These are phyloP conservation scores for Semnornis frantzii DNA, from an alignment of 2,113 vertebrate species.

Conservation along the genomic window DNA sequence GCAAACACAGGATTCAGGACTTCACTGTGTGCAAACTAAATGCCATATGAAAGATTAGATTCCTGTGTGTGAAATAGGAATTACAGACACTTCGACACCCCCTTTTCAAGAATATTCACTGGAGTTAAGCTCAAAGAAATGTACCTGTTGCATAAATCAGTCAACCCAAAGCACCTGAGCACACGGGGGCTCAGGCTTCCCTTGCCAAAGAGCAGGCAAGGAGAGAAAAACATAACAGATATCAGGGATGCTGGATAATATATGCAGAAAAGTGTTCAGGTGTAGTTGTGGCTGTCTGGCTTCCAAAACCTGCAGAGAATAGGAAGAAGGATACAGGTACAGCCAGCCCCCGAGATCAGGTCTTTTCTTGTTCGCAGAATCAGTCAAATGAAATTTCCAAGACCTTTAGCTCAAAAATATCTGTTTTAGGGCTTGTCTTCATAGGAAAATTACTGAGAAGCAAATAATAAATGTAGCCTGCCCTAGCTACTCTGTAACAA, in stretches of 20 bases:
- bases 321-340: not conserved
- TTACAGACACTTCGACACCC: not conserved
- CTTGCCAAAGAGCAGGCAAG: not conserved
- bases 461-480: not conserved
- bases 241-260: not conserved
- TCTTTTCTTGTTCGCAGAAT: not conserved
- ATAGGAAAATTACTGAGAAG: slow-evolving; percentile 15
- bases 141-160: not conserved
- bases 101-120: not conserved
- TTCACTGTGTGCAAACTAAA: not conserved
- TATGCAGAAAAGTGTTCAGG: not conserved
- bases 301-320: not conserved
- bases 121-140: not conserved
- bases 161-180: not conserved
- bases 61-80: not conserved
- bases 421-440: not conserved
- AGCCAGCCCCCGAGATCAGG: not conserved
- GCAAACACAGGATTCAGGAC: fast-evolving
- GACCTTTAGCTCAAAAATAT: slow-evolving; percentile 16
- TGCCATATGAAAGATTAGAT: not conserved
- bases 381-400: slow-evolving; percentile 5
- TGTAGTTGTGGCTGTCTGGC: not conserved
- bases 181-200: not conserved
- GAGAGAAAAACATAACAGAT: not conserved
- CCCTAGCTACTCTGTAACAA: not conserved